A percentile compares a stretch with the other conserved stretches of the same genome.
Evolutionary conservation across 2,797 vertebrate genomes (phyloP).

Genomic region (Melanotaenia boesemani): DNA sequence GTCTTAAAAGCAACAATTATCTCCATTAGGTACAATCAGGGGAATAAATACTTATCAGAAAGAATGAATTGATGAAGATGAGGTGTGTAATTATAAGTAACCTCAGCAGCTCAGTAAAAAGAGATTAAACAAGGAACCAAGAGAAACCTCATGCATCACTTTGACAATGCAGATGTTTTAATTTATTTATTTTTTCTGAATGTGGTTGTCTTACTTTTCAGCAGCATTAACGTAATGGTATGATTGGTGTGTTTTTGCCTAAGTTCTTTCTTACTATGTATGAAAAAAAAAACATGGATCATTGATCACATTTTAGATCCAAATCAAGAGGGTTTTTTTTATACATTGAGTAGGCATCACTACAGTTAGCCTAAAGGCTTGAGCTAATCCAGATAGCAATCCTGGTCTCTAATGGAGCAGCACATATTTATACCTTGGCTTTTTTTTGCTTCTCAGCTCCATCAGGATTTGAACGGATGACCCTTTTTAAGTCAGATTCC

Average conservation of each 20-base stretch:
- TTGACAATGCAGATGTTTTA: neutral
- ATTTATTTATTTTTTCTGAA: neutral
- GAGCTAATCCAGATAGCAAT: neutral
- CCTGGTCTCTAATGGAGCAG: neutral
- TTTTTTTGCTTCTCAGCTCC: neutral
- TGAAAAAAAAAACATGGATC: constrained; percentile 3
- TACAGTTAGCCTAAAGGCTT: neutral
- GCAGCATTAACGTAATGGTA: neutral
- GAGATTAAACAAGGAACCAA: neutral
- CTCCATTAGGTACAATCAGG: constrained; percentile 9
- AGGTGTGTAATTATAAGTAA: constrained; percentile 26
- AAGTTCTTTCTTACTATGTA: neutral
- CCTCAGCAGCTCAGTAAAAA: constrained; percentile 4
- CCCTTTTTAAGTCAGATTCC: neutral
- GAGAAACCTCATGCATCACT: neutral
- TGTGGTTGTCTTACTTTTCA: neutral
- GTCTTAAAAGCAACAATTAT: constrained; percentile 58
- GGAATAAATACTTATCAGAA: constrained; percentile 50
- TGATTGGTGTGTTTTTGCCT: constrained; percentile 7
- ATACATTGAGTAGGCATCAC: neutral
- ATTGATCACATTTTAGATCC: neutral
- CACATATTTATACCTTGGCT: neutral
- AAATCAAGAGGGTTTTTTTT: neutral
- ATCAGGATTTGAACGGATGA: neutral
- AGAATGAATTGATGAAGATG: constrained; percentile 54